phyloP scores from a whole-genome alignment of 1,140 invertebrate genomes.

The Metaphire vulgaris region DNA sequence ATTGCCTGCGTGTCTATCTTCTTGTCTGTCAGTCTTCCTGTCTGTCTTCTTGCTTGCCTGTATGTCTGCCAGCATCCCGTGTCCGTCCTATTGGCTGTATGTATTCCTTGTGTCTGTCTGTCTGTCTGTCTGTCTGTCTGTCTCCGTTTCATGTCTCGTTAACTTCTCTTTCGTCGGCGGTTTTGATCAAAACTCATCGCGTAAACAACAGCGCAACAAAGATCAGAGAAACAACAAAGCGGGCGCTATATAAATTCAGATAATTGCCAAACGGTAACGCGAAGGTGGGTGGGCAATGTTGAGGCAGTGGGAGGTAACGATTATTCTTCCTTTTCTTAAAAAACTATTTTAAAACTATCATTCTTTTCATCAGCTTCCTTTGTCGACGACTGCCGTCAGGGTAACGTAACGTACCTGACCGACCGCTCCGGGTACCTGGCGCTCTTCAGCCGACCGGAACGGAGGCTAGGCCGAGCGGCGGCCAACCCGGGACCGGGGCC shows the following conservation, averaged over 20 bases:
- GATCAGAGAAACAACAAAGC: neutral
- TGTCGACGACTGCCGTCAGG: conserved; percentile 4
- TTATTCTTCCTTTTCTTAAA: neutral
- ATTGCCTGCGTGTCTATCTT: neutral
- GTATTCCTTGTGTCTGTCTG: neutral
- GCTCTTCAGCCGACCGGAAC: conserved; percentile 8
- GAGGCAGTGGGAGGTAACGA: neutral
- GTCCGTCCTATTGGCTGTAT: neutral
- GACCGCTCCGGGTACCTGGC: conserved; percentile 4
- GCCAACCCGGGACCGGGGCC: neutral
- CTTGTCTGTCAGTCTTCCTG: neutral
- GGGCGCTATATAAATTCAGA: neutral
- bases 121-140: conserved; percentile 1
- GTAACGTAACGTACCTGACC: conserved; percentile 9
- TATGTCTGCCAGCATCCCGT: neutral
- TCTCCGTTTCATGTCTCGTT: neutral
- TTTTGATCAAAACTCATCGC: neutral
- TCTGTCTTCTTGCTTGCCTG: neutral
- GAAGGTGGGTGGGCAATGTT: too few species aligned
- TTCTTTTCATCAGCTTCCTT: conserved; percentile 14
- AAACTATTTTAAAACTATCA: neutral
- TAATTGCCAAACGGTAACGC: neutral
- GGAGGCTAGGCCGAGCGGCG: neutral
- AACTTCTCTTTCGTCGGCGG: neutral
- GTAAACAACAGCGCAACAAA: neutral